A percentile compares a stretch with the other conserved stretches of the same genome.
These are phyloP conservation scores for Eidolon helvum DNA, from an alignment of 2,113 vertebrate genomes.

Conservation along the genomic window DNA sequence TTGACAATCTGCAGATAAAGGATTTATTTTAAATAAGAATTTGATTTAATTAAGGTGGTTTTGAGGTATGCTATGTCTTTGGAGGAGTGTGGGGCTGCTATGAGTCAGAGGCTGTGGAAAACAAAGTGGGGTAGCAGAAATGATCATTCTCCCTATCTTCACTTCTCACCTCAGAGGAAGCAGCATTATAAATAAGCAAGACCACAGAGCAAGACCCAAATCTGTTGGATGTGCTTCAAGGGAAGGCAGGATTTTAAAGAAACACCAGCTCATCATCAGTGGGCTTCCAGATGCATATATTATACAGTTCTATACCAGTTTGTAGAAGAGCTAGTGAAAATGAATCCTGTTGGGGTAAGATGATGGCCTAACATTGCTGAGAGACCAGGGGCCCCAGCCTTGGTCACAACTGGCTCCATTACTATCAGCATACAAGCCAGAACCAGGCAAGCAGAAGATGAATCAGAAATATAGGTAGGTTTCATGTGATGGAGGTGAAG, in stretches of 20 bases:
- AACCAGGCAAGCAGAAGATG: background rate
- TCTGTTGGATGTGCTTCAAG: background rate
- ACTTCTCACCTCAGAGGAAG: background rate
- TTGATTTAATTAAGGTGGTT: slow-evolving; percentile 21
- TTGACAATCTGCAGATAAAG: background rate
- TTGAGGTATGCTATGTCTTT: background rate
- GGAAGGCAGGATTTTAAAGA: background rate
- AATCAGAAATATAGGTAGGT: background rate
- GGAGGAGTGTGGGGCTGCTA: background rate
- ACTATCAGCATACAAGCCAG: background rate
- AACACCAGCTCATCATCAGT: background rate
- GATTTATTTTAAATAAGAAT: background rate
- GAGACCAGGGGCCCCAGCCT: background rate
- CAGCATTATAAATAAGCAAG: background rate
- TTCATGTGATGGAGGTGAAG: background rate
- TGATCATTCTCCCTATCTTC: accelerated
- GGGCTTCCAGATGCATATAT: background rate
- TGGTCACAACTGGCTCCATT: background rate
- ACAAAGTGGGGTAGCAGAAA: background rate
- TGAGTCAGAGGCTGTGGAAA: background rate
- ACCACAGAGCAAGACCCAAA: background rate
- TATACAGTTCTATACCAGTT: background rate
- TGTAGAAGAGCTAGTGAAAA: background rate
- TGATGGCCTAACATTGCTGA: background rate
- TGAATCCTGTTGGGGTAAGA: background rate